Evolutionary conservation across 2,888 invertebrate genomes (phyloP), one percentile per base, ranked within the genome.

Genomic region (Myopa tessellatipennis): DNA sequence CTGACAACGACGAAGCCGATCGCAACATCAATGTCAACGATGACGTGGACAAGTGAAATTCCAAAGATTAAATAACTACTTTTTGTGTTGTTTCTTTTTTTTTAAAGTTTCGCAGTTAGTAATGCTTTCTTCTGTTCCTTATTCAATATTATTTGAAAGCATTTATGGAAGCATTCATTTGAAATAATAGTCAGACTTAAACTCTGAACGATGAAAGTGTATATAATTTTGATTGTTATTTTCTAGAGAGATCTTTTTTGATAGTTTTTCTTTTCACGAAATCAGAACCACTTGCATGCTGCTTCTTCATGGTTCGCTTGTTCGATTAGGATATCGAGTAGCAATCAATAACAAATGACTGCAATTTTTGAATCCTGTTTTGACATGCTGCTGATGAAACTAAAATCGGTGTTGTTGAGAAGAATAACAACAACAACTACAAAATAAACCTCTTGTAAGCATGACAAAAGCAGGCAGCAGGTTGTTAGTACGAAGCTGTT

Each of bases 41-140:
- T 10, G 45, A 45, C 2, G 26, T 26, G 26, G 26, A 26, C 26
- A 26, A 26, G 26, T 1, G 26, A 26, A 26, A 26, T 26, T 26
- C 52, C 14, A 36, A 45, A 63, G 65, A 74, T 74, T 74, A 74
- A 45, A 36, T 74, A 45, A 65, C 55, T 63, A 65, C 16, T 74
- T 65, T 73, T 63, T 63, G 63, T 52, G 63, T 65, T 5, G 45
- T 50, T 74, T 74, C 8, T 36, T 74, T 74, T 52, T 36, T 65
- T 12, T 12, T 5, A 12, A 36, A 63, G 38, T 38, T 61, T 61
- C 18, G 63, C 55, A 38, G 63, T 73, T 73, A 73, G 73, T 73
- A 60, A 68, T 18, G 70, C 70, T 5, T 38, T 36, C 18, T 63
- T 63, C 61, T 18, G 45, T 45, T n/a, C 8, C 73, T 61, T 45